Conservation (phyloP, 2,113 vertebrate species). For the Panthera tigris region DNA sequence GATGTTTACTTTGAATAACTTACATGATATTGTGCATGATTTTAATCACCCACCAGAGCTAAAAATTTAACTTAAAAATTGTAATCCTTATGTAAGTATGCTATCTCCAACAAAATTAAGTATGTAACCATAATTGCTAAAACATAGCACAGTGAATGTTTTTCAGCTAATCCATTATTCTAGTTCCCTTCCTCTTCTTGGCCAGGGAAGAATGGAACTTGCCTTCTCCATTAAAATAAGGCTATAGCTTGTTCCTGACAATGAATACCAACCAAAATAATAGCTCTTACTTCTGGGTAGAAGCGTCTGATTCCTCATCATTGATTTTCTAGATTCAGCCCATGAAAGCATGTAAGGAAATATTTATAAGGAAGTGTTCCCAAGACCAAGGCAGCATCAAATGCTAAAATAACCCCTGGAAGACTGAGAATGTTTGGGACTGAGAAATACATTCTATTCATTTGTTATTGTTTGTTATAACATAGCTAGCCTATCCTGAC, state of each 20-base stretch:
- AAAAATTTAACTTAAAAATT: background rate
- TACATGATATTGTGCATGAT: background rate
- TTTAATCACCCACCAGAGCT: background rate
- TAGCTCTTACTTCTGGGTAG: background rate
- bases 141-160: background rate
- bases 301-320: background rate
- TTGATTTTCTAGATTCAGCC: background rate
- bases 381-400: background rate
- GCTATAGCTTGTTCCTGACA: background rate
- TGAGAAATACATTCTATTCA: background rate
- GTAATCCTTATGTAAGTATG: background rate
- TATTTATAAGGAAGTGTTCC: background rate
- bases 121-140: background rate
- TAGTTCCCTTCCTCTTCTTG: background rate
- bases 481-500: background rate
- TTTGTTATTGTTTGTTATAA: background rate
- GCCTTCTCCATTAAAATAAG: background rate
- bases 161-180: background rate
- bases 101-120: background rate
- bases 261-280: background rate
- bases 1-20: slow-evolving; percentile 3
- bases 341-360: background rate
- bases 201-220: background rate
- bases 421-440: background rate
- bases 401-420: background rate